Evolutionary conservation across 2,113 vertebrate genomes (phyloP).

Genomic region (Cavia porcellus): DNA sequence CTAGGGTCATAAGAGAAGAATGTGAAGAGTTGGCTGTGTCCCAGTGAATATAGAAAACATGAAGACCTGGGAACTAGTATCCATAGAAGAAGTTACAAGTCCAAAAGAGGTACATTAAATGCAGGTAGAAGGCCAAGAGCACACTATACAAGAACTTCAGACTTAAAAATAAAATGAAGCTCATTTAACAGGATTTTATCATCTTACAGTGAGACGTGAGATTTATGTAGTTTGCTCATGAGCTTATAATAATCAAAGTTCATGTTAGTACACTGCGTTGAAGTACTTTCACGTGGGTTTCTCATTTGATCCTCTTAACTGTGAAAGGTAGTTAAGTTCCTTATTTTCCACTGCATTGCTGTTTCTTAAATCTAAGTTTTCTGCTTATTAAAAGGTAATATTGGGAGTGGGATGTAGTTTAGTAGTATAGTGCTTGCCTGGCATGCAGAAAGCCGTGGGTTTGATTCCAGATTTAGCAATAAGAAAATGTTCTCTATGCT

Average conservation of each 20-base stretch:
- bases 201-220: neutral
- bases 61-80: neutral
- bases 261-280: neutral
- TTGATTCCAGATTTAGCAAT: neutral
- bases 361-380: constrained; percentile 34
- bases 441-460: neutral
- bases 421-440: neutral
- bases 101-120: constrained; percentile 6
- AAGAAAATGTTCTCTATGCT: neutral
- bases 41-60: constrained; percentile 46
- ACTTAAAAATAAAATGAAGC: neutral
- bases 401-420: neutral
- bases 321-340: neutral
- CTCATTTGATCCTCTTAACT: neutral
- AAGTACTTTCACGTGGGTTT: constrained; percentile 19
- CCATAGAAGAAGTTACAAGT: constrained; percentile 8
- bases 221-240: constrained; percentile 18
- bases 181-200: neutral
- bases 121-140: neutral
- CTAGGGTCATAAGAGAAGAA: constrained; percentile 1
- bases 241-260: neutral
- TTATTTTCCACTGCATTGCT: constrained; percentile 40
- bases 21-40: constrained; percentile 20
- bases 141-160: constrained; percentile 40
- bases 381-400: constrained; percentile 31